Base-by-base conservation (phyloP, 2,888 invertebrate genomes). In the Lasius platythorax region DNA sequence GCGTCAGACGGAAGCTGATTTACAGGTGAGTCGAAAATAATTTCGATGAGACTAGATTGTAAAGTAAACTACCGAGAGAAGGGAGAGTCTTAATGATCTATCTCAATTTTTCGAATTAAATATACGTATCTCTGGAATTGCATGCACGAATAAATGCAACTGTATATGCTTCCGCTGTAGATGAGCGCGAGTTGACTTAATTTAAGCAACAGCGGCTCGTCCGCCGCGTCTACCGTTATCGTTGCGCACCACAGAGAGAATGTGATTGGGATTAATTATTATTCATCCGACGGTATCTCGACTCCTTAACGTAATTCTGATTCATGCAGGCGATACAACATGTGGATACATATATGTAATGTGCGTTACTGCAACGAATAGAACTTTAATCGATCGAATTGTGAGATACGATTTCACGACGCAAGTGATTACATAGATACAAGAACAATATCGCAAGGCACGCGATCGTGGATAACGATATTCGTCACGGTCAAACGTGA, bases 1-100 rank as follows among this genome's bases (percentile, higher is more conserved):
- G 98, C 89, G 99, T 99, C 56, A 96, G 99, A 79, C 96, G 99
- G 93, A 99, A 99, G 96, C 97, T 99, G 86, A 99, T 99, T 91
- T 99, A 99, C 96, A 98, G 99, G 99, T 99, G 92, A 93, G 96
- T 95, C 5, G 12, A 12, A 46, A 15, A 30, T 37, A 5, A 63
- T 18, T 82, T 78, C 43, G 6, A 46, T 12, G 3, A 82, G 3
- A 82, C 23, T 18, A 28, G 15, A 40, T 37, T 15, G 6, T 33
- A 33, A 11, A 37, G 30, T 70, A 37, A 56, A 73, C 12, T 28
- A 15, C 18, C 12, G 15, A 8, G 11, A 40, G 3, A 15, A 46
- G 15, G 0, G 4, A 30, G 0, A 43, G n/a, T 40, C 9, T 43
- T 43, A 37, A 23, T 30, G 9, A 12, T 37, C n/a, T 50, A n/a